Conservation (phyloP, 2,113 vertebrate species). For the Diphyllodes magnificus region DNA sequence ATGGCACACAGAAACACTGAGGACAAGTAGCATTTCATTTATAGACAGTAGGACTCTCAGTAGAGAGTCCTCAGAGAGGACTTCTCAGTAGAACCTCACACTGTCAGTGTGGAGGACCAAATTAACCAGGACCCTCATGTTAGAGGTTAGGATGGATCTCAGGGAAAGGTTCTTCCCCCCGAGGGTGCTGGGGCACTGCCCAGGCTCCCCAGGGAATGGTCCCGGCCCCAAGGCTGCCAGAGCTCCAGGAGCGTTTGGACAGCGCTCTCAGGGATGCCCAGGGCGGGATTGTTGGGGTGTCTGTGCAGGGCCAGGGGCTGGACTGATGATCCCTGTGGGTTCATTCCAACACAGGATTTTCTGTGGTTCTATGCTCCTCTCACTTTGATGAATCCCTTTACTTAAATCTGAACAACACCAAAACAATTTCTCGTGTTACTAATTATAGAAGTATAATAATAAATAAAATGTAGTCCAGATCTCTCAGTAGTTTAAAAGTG, state of each 20-base stretch:
- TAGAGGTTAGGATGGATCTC: not conserved
- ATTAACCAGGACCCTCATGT: not conserved
- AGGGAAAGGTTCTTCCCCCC: not conserved
- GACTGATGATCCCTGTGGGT: rapidly evolving
- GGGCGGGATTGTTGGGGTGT: not conserved
- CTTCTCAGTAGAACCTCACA: no score
- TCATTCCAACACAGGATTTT: not conserved
- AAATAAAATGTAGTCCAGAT: not conserved
- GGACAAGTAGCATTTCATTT: not conserved
- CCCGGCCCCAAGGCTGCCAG: not conserved
- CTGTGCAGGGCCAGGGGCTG: rapidly evolving
- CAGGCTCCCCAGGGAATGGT: not conserved
- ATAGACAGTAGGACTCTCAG: not conserved
- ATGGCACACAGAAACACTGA: not conserved
- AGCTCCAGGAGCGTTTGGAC: not conserved
- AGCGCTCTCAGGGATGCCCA: not conserved
- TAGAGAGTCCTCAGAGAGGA: no score
- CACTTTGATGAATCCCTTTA: not conserved
- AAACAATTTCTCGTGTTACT: not conserved
- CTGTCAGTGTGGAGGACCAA: not conserved
- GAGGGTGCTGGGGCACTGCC: not conserved
- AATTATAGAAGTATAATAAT: not conserved
- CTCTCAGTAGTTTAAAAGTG: not conserved
- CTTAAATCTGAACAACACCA: not conserved
- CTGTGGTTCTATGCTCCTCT: not conserved